Evolutionary conservation across 30 jellyfish, hydroid and myxozoan genomes (phyloP).

Genomic region (Aurelia sp.): DNA sequence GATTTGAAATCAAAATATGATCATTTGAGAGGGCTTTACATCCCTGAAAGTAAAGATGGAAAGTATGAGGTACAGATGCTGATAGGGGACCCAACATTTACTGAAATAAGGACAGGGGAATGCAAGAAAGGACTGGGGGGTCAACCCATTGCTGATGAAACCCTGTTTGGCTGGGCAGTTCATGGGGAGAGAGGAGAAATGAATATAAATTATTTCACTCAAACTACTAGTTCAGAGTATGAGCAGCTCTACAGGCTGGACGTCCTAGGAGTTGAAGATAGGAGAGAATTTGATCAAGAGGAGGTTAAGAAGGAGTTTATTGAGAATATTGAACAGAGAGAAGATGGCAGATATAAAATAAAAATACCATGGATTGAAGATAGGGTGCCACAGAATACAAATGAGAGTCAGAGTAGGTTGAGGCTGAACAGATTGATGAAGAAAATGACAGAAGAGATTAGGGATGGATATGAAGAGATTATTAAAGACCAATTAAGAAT

Average conservation of each 20-base stretch:
- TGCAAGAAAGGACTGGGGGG: neutral
- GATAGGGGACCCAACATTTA: slow-evolving; percentile 62
- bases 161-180: too few relatives aligned
- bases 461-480: slow-evolving; percentile 49
- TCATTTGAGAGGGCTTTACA: slow-evolving; percentile 46
- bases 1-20: slow-evolving; percentile 37
- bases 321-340: slow-evolving; percentile 27
- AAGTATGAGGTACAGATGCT: slow-evolving; percentile 38
- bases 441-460: slow-evolving; percentile 46
- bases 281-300: slow-evolving; percentile 59
- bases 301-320: slow-evolving; percentile 40
- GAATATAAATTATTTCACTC: slow-evolving; percentile 52
- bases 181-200: slow-evolving; percentile 8
- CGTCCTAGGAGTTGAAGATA: neutral
- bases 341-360: slow-evolving; percentile 32
- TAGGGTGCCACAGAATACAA: slow-evolving; percentile 56
- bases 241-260: slow-evolving; percentile 35
- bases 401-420: slow-evolving; percentile 62
- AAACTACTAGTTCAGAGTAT: slow-evolving; percentile 49
- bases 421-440: slow-evolving; percentile 28
- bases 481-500: slow-evolving; percentile 40
- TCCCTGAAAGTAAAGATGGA: slow-evolving; percentile 67
- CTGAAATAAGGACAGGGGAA: slow-evolving; percentile 63
- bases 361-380: slow-evolving; percentile 67
- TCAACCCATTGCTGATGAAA: too few relatives aligned